Evolutionary conservation across 2,113 vertebrate genomes (phyloP).

Genomic region (Gambusia holbrooki): DNA sequence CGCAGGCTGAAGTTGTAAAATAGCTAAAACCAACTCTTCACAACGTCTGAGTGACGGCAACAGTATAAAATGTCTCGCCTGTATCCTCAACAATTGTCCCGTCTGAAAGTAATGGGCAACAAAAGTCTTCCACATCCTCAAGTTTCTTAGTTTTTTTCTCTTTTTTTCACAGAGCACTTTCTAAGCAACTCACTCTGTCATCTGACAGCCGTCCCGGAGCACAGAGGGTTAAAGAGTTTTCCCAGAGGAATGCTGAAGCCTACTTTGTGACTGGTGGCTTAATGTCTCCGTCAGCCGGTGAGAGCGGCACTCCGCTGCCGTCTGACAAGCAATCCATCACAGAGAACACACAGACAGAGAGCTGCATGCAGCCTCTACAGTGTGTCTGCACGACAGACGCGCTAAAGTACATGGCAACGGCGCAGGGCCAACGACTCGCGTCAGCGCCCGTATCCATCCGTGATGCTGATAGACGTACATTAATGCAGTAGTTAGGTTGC

Average conservation of each 20-base stretch:
- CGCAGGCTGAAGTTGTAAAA: neutral
- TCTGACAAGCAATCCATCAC: slow-evolving; percentile 82
- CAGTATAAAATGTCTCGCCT: neutral
- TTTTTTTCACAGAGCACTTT: slow-evolving; percentile 14
- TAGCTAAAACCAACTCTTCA: neutral
- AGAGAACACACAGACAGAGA: slow-evolving; percentile 71
- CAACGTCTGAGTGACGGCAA: slow-evolving; percentile 13
- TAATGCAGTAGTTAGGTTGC: slow-evolving; percentile 37
- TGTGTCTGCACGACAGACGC: slow-evolving; percentile 42
- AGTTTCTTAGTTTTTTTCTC: neutral
- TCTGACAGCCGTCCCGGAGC: slow-evolving; percentile 57
- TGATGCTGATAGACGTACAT: slow-evolving; percentile 10
- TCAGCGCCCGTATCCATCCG: neutral
- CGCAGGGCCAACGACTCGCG: neutral
- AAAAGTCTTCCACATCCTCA: slow-evolving; percentile 40
- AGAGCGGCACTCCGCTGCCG: slow-evolving; percentile 60
- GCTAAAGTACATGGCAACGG: slow-evolving; percentile 30
- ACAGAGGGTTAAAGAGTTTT: slow-evolving; percentile 74
- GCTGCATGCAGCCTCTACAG: slow-evolving; percentile 45
- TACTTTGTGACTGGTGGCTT: slow-evolving; percentile 73
- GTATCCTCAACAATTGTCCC: slow-evolving; percentile 19
- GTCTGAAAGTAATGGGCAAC: slow-evolving; percentile 27
- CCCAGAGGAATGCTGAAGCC: slow-evolving; percentile 68
- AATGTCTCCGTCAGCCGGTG: slow-evolving; percentile 75
- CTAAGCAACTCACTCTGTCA: slow-evolving; percentile 56